Evolutionary conservation across 1,140 invertebrate genomes (phyloP).

Genomic region (Linepithema humile): DNA sequence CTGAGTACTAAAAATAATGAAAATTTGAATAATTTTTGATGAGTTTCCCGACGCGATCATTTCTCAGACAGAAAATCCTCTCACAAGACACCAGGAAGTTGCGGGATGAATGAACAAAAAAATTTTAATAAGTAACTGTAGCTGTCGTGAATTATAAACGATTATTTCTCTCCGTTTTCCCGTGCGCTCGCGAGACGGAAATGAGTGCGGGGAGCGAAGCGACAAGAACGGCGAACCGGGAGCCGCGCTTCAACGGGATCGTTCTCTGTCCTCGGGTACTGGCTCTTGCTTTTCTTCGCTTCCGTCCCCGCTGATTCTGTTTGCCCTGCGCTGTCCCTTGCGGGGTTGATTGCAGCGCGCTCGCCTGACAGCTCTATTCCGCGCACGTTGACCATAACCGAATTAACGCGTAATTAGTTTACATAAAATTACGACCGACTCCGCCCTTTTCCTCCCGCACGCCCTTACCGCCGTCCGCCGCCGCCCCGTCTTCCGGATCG

Average conservation of each 20-base stretch:
- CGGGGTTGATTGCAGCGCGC: slow-evolving; percentile 70
- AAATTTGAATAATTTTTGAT: not conserved
- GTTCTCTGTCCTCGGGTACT: not conserved
- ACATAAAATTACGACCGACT: slow-evolving; percentile 71
- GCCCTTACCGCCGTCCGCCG: not conserved
- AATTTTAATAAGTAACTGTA: slow-evolving; percentile 33
- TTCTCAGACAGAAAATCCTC: not conserved
- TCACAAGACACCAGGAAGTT: not conserved
- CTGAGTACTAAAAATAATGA: not conserved
- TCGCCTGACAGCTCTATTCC: slow-evolving; percentile 61
- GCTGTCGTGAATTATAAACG: slow-evolving; percentile 11
- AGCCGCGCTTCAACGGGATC: not conserved
- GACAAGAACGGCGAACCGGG: not conserved
- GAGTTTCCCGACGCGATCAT: not conserved
- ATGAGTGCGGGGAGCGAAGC: not conserved
- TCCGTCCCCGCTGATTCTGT: slow-evolving; percentile 55
- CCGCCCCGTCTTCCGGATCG: slow-evolving; percentile 31
- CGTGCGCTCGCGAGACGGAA: slow-evolving; percentile 10
- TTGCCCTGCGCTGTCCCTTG: slow-evolving; percentile 61
- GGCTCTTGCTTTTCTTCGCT: slow-evolving; percentile 21
- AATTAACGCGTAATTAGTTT: slow-evolving; percentile 78
- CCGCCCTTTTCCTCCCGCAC: slow-evolving; percentile 12
- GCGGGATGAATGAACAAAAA: not conserved
- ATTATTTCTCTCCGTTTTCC: not conserved
- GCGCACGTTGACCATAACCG: slow-evolving; percentile 67